Conservation (phyloP, 2,888 invertebrate genomes). For the Ceriagrion tenellum region DNA sequence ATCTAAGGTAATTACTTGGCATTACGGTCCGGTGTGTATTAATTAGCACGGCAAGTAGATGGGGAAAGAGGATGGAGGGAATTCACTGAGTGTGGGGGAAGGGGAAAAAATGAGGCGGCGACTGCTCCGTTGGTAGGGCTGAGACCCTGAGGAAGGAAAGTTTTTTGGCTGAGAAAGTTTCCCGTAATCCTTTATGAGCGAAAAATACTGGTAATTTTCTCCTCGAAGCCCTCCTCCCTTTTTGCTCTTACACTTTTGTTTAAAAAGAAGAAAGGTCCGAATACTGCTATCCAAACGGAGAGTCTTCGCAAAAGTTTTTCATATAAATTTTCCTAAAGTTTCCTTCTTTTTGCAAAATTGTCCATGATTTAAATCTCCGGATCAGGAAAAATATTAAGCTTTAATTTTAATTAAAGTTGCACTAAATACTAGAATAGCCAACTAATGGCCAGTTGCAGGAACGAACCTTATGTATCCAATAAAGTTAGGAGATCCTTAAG, state of each 20-base stretch:
- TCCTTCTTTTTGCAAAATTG: too few species aligned
- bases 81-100: neutral
- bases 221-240: neutral
- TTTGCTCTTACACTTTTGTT: neutral
- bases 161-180: neutral
- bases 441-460: too few species aligned
- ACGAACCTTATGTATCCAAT: too few species aligned
- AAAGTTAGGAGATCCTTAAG: too few species aligned
- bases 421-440: too few species aligned
- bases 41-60: neutral
- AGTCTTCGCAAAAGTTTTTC: neutral
- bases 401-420: too few species aligned
- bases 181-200: slow-evolving; percentile 9
- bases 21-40: slow-evolving; percentile 22
- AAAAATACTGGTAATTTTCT: neutral
- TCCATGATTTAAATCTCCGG: too few species aligned
- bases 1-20: slow-evolving; percentile 25
- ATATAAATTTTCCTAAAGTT: neutral
- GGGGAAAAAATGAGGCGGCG: neutral
- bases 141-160: neutral
- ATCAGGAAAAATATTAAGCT: too few species aligned
- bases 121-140: neutral
- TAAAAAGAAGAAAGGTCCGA: neutral
- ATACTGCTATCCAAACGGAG: neutral
- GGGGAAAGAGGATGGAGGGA: neutral